phyloP scores from a whole-genome alignment of 2,888 invertebrate genomes.

The Andrena hattorfiana region DNA sequence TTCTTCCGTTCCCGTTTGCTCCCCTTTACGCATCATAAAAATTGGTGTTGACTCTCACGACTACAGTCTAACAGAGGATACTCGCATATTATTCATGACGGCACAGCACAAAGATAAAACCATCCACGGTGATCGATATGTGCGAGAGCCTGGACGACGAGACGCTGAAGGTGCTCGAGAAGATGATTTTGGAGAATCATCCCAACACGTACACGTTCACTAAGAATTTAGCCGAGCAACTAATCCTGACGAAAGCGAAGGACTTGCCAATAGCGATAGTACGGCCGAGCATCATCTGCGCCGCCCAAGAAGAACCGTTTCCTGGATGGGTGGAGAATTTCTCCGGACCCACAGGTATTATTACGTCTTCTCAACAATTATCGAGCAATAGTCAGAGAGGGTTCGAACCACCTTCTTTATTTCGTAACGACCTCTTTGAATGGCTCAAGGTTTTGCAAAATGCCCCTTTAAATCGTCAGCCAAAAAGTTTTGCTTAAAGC shows the following conservation, averaged over 20 bases:
- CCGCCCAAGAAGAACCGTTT: constrained; percentile 92
- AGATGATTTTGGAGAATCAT: constrained; percentile 89
- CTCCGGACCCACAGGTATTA: constrained; percentile 94
- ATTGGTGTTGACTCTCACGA: not conserved
- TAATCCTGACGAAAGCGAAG: constrained; percentile 91
- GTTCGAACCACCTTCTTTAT: too few relatives aligned
- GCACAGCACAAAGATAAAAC: constrained; percentile 79
- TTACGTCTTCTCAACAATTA: not conserved
- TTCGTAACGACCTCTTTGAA: too few relatives aligned
- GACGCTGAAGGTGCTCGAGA: constrained; percentile 80
- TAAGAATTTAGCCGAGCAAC: constrained; percentile 97
- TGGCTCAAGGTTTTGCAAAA: too few relatives aligned
- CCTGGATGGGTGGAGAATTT: constrained; percentile 99
- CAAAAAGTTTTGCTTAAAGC: too few relatives aligned
- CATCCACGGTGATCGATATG: constrained; percentile 85
- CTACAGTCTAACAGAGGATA: not conserved
- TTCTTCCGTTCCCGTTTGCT: too few relatives aligned
- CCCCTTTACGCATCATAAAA: not conserved
- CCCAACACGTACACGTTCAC: constrained; percentile 99
- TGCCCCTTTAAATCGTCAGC: too few relatives aligned
- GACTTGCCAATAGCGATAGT: constrained; percentile 97
- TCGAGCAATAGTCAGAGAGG: too few relatives aligned
- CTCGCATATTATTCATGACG: constrained; percentile 16
- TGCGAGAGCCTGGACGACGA: constrained; percentile 94
- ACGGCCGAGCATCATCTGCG: constrained; percentile 95